phyloP scores from a whole-genome alignment of 2,888 invertebrate species.

The Hermodice carunculata region DNA sequence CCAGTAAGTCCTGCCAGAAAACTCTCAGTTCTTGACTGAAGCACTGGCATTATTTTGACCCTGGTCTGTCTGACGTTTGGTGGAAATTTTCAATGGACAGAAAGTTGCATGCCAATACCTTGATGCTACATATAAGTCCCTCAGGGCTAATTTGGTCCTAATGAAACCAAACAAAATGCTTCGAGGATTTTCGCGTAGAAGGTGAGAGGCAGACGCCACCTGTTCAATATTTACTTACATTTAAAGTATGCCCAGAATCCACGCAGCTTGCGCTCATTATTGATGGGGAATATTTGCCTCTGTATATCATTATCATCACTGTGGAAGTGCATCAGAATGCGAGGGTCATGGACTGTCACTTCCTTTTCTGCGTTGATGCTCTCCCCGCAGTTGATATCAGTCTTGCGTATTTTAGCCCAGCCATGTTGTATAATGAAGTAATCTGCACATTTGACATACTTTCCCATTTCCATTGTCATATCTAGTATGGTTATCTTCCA shows the following conservation, averaged over 20 bases:
- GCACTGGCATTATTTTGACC: no score
- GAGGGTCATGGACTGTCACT: not conserved
- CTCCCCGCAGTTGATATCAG: constrained; percentile 13
- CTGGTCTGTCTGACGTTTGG: no score
- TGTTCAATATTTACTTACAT: constrained; percentile 3
- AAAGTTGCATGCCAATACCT: no score
- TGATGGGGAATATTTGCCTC: constrained; percentile 6
- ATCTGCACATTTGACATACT: constrained; percentile 8
- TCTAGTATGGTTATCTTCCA: constrained; percentile 6
- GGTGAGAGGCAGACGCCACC: no score
- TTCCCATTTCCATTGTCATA: constrained; percentile 2
- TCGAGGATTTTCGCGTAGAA: no score
- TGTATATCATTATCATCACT: constrained; percentile 1
- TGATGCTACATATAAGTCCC: no score
- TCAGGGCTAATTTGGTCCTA: no score
- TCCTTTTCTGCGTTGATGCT: constrained; percentile 3
- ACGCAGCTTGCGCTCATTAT: constrained; percentile 3
- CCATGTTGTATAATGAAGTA: constrained; percentile 8
- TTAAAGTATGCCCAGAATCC: constrained; percentile 17
- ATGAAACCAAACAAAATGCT: no score
- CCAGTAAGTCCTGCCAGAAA: no score
- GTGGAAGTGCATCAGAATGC: constrained; percentile 10
- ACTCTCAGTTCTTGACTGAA: no score
- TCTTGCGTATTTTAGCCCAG: not conserved
- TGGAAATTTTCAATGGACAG: no score